These are phyloP conservation scores for Carcharodon carcharias DNA, from an alignment of 2,797 vertebrate genomes.

Conservation along the genomic window DNA sequence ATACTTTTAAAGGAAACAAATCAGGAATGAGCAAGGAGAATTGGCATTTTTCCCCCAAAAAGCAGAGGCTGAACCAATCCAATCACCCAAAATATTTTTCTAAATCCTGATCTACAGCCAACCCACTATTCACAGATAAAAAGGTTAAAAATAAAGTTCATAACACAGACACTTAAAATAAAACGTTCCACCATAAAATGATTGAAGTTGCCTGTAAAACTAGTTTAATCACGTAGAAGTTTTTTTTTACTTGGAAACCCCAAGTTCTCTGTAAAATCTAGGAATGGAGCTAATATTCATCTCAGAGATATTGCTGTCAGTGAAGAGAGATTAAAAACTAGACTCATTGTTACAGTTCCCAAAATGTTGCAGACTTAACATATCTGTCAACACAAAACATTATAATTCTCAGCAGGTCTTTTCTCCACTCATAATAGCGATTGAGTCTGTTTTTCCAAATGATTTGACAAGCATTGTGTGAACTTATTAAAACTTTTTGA, in stretches of 20 bases:
- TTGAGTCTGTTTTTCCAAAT: background rate
- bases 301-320: background rate
- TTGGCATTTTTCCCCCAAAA: background rate
- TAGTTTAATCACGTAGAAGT: background rate
- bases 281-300: background rate
- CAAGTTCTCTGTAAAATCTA: background rate
- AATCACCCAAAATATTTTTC: background rate
- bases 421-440: background rate
- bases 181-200: background rate
- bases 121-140: background rate
- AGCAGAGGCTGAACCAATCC: background rate
- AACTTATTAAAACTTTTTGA: background rate
- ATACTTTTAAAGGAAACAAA: background rate
- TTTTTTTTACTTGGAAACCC: background rate
- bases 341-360: background rate
- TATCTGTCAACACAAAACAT: background rate
- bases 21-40: background rate
- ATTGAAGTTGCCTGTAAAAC: background rate
- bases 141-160: background rate
- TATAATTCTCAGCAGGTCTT: background rate
- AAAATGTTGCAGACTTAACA: background rate
- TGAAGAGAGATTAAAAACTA: background rate
- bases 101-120: background rate
- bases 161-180: background rate
- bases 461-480: background rate